These are phyloP conservation scores for Phortica magna DNA, from an alignment of 2,888 invertebrate species.

Conservation along the genomic window DNA sequence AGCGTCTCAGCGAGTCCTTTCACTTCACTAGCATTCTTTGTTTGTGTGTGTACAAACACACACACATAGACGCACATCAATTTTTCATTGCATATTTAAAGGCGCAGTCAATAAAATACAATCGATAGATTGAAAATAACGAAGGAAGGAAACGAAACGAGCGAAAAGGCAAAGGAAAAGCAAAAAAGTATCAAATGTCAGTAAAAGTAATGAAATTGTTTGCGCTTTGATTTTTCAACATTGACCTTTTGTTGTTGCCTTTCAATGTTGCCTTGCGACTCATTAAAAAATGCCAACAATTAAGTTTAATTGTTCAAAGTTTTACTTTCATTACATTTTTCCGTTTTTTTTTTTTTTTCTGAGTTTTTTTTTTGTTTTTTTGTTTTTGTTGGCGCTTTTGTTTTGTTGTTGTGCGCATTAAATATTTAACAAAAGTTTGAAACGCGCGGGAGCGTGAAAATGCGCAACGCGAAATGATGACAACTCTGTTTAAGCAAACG, in stretches of 20 bases:
- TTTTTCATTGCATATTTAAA: too few relatives aligned
- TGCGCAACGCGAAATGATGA: background rate
- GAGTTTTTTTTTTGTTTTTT: too few relatives aligned
- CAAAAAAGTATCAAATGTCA: background rate
- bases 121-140: too few relatives aligned
- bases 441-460: background rate
- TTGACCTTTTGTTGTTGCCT: background rate
- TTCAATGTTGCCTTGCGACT: slow-evolving; percentile 32
- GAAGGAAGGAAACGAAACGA: too few relatives aligned
- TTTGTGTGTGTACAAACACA: too few relatives aligned
- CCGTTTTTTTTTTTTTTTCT: too few relatives aligned
- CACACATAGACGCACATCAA: too few relatives aligned
- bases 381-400: too few relatives aligned
- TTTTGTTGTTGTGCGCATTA: slow-evolving; percentile 51
- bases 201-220: background rate
- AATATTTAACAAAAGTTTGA: slow-evolving; percentile 50
- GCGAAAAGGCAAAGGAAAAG: background rate
- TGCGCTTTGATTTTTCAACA: background rate
- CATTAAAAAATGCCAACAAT: slow-evolving; percentile 61
- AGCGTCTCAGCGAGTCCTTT: too few relatives aligned
- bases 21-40: too few relatives aligned
- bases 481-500: background rate
- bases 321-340: slow-evolving; percentile 41
- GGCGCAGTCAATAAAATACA: too few relatives aligned
- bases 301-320: slow-evolving; percentile 69